Conservation (phyloP, 2,113 vertebrate species). For the Semnopithecus entellus region DNA sequence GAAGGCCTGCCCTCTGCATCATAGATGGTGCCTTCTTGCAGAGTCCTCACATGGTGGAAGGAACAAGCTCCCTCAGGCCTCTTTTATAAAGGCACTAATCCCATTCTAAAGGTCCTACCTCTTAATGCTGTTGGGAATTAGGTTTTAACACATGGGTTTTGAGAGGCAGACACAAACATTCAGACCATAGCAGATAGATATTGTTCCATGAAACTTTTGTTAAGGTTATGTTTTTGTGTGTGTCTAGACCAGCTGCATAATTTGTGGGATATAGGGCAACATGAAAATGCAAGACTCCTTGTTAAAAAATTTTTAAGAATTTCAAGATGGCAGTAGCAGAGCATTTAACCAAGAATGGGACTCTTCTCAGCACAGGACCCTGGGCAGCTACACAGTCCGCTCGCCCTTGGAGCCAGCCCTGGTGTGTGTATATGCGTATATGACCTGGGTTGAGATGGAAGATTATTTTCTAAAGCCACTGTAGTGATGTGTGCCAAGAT, state of each 20-base stretch:
- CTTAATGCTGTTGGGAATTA: background rate
- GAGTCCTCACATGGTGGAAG: background rate
- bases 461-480: background rate
- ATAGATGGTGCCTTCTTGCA: background rate
- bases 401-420: background rate
- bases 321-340: background rate
- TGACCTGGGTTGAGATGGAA: background rate
- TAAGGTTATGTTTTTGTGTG: background rate
- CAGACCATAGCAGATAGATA: background rate
- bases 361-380: fast-evolving
- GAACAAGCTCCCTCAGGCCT: background rate
- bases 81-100: background rate
- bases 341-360: background rate
- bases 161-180: background rate
- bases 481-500: background rate
- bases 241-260: background rate
- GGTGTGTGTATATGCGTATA: background rate
- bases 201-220: background rate
- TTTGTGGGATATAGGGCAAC: background rate
- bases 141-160: background rate
- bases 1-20: background rate
- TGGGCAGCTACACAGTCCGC: background rate
- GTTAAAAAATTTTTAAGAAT: background rate
- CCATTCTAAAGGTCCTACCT: background rate
- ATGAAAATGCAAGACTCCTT: background rate